These are phyloP conservation scores for Channa argus DNA, from an alignment of 2,113 vertebrate species.

Conservation along the genomic window DNA sequence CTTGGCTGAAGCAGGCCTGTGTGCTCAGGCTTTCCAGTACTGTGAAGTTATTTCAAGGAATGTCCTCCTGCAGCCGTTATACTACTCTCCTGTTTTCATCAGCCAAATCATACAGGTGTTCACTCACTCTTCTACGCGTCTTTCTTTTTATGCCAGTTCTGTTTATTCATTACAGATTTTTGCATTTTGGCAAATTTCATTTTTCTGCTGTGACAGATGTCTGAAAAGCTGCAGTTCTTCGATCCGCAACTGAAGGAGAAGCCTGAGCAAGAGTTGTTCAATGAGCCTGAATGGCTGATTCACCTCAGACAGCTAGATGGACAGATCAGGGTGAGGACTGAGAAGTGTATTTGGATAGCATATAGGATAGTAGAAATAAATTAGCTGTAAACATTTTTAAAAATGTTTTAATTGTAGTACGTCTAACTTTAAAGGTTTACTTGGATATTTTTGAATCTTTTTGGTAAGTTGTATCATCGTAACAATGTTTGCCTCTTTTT, in stretches of 20 bases:
- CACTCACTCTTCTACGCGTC: neutral
- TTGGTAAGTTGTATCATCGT: neutral
- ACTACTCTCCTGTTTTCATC: constrained; percentile 89
- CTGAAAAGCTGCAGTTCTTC: constrained; percentile 91
- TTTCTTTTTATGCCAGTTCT: neutral
- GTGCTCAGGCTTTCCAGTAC: constrained; percentile 96
- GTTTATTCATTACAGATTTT: neutral
- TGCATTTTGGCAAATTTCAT: neutral
- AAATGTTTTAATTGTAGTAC: too few relatives aligned
- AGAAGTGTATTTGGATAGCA: neutral
- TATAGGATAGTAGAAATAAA: neutral
- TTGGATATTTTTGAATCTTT: too few relatives aligned
- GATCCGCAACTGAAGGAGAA: constrained; percentile 96
- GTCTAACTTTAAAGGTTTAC: too few relatives aligned
- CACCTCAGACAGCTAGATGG: constrained; percentile 86
- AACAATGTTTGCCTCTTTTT: neutral
- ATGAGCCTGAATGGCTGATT: constrained; percentile 90
- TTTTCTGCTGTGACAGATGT: constrained; percentile 82
- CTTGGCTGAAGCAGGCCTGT: constrained; percentile 92
- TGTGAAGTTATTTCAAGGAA: constrained; percentile 94
- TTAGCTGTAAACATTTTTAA: neutral
- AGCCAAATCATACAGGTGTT: constrained; percentile 91
- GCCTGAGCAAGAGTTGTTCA: constrained; percentile 92
- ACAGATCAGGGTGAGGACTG: constrained; percentile 87
- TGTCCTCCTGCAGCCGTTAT: constrained; percentile 84